Percentiles rank a stretch among this genome's conserved stretches.
Evolutionary conservation across 2,797 vertebrate genomes (phyloP).

Genomic region (Thalassophryne amazonica): DNA sequence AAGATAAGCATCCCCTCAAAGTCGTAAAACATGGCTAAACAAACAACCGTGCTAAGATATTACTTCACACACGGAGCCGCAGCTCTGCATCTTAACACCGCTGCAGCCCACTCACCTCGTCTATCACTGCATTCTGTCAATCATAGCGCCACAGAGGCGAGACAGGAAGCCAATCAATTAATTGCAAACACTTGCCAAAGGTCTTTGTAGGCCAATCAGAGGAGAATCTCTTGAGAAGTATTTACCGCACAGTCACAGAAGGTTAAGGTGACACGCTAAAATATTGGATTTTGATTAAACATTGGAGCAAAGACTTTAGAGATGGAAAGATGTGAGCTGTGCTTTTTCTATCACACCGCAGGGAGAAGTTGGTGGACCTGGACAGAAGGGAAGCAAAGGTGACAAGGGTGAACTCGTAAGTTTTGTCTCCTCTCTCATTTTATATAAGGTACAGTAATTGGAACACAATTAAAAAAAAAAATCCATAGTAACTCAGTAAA

Average conservation of each 20-base stretch:
- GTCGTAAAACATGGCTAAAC: constrained; percentile 5
- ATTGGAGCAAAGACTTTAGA: constrained; percentile 14
- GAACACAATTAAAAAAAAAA: constrained; percentile 4
- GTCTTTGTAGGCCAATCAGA: constrained; percentile 66
- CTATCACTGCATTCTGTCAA: constrained; percentile 40
- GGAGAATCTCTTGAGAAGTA: constrained; percentile 65
- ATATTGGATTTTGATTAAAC: constrained; percentile 45
- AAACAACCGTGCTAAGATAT: background rate
- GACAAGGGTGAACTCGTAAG: constrained; percentile 97
- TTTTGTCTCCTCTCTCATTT: constrained; percentile 29
- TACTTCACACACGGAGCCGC: constrained; percentile 16
- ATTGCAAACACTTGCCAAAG: constrained; percentile 63
- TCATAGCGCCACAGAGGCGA: constrained; percentile 42
- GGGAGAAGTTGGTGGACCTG: constrained; percentile 98
- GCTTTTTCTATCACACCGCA: constrained; percentile 68
- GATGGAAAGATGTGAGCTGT: constrained; percentile 38
- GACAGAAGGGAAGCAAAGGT: constrained; percentile 97
- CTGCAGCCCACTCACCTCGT: constrained; percentile 50
- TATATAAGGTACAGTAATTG: background rate
- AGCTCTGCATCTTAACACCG: constrained; percentile 26
- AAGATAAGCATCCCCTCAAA: background rate
- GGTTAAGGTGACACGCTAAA: constrained; percentile 59
- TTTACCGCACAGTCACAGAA: constrained; percentile 44
- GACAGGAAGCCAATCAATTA: constrained; percentile 67
- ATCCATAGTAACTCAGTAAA: background rate